Evolutionary conservation across 2,113 vertebrate genomes (phyloP).

Genomic region (Neolamprologus brichardi): DNA sequence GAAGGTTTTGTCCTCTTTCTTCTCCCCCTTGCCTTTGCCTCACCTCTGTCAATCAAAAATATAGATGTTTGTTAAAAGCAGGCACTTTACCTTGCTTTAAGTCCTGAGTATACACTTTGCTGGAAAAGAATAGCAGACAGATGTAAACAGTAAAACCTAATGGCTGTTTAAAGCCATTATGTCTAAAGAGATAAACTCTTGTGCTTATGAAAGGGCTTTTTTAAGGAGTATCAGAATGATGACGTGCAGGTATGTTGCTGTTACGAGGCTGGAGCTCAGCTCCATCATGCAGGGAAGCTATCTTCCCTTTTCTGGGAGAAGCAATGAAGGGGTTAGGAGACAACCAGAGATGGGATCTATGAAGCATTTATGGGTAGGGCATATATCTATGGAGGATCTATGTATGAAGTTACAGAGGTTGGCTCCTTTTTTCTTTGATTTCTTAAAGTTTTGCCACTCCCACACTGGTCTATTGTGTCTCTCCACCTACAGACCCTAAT

Average conservation of each 20-base stretch:
- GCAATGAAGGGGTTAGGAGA: constrained; percentile 34
- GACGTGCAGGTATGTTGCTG: constrained; percentile 68
- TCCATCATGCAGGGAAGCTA: constrained; percentile 26
- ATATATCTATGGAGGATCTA: constrained; percentile 13
- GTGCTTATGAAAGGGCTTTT: constrained; percentile 45
- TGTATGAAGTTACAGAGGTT: constrained; percentile 25
- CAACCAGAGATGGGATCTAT: constrained; percentile 51
- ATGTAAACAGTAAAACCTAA: constrained; percentile 68
- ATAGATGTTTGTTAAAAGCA: constrained; percentile 44
- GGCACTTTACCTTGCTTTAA: not conserved
- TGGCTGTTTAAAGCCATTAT: constrained; percentile 72
- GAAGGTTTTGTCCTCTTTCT: not conserved
- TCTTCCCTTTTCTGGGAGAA: constrained; percentile 52
- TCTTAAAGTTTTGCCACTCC: constrained; percentile 37
- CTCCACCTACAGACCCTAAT: constrained; percentile 40
- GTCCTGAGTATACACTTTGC: constrained; percentile 6
- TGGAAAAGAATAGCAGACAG: constrained; percentile 38
- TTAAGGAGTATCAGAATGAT: constrained; percentile 51
- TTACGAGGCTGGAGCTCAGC: constrained; percentile 13
- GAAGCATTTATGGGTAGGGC: constrained; percentile 45
- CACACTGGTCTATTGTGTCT: constrained; percentile 25
- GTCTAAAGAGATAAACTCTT: constrained; percentile 63
- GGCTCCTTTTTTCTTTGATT: not conserved
- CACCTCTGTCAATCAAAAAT: constrained; percentile 31
- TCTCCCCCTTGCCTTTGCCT: not conserved